Evolutionary conservation across 37 sponge, comb jelly and placozoan genomes (phyloP).

Genomic region (Cladorhizidae sp.): DNA sequence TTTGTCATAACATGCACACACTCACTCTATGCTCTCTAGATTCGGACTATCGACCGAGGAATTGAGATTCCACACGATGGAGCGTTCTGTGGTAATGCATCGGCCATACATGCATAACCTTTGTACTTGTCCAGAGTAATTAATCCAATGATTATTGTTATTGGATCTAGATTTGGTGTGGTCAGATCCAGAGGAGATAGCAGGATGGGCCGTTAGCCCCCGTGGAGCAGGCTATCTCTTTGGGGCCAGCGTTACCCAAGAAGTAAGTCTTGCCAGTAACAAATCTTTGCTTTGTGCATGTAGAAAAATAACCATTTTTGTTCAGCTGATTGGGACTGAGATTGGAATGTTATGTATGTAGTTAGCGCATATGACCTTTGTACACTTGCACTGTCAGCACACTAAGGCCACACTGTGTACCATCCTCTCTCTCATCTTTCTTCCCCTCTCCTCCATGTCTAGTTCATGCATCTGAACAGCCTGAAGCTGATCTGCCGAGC

Average conservation of each 20-base stretch:
- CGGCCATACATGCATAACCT: too few species aligned
- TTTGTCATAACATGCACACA: too few species aligned
- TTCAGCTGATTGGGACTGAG: too few species aligned
- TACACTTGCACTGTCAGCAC: too few species aligned
- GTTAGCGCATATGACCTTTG: too few species aligned
- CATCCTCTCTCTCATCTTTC: background rate
- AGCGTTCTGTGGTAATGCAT: slow-evolving; percentile 98
- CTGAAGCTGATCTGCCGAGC: slow-evolving; percentile 96
- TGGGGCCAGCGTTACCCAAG: slow-evolving; percentile 89
- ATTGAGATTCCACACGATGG: slow-evolving; percentile 98
- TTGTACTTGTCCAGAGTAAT: background rate
- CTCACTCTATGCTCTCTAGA: too few species aligned
- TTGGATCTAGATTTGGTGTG: slow-evolving; percentile 85
- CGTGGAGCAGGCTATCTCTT: slow-evolving; percentile 99
- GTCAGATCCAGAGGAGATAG: slow-evolving; percentile 99
- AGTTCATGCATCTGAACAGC: slow-evolving; percentile 96
- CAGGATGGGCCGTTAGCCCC: slow-evolving; percentile 97
- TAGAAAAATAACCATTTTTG: too few species aligned
- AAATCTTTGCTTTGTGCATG: background rate
- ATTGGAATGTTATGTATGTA: too few species aligned
- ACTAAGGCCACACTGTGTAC: too few species aligned
- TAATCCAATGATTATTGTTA: background rate
- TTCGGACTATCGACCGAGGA: slow-evolving; percentile 91
- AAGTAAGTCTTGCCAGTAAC: slow-evolving; percentile 48
- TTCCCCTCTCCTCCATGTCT: background rate